Percentiles rank a stretch among this genome's conserved stretches.
phyloP scores from a whole-genome alignment of 2,888 invertebrate species.

The Quadriops clusia region DNA sequence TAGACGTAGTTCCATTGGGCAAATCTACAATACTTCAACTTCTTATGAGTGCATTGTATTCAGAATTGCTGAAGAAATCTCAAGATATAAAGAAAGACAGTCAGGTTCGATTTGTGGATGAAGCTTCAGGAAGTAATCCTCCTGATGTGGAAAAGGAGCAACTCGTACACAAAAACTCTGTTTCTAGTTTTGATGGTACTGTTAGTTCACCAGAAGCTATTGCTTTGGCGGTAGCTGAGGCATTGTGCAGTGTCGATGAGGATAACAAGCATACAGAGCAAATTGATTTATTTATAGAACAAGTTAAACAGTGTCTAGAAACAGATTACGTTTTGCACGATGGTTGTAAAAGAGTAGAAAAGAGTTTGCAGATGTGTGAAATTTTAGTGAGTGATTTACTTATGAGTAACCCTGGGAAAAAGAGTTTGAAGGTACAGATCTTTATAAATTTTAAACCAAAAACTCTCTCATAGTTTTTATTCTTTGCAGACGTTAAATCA shows the following conservation, averaged over 20 bases:
- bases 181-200: constrained; percentile 21
- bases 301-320: constrained; percentile 38
- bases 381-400: constrained; percentile 52
- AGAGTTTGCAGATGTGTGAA: constrained; percentile 40
- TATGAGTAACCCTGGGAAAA: constrained; percentile 47
- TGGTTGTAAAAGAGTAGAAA: constrained; percentile 35
- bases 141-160: constrained; percentile 3
- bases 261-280: constrained; percentile 69
- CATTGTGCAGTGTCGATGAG: constrained; percentile 67
- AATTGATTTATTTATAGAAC: constrained; percentile 50
- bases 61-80: constrained; percentile 47
- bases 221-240: constrained; percentile 64
- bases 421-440: constrained; percentile 37
- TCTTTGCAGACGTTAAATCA: constrained; percentile 51
- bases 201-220: constrained; percentile 34
- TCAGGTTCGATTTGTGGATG: constrained; percentile 19
- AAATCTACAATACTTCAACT: constrained; percentile 62
- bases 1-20: constrained; percentile 56
- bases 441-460: no score
- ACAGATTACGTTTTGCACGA: constrained; percentile 18
- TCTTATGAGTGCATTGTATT: constrained; percentile 55
- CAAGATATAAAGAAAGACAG: constrained; percentile 24
- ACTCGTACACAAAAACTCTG: constrained; percentile 18
- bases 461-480: constrained; percentile 2
- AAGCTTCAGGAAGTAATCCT: neutral